Conservation (phyloP, 2,888 invertebrate species). For the Papilio demoleus region DNA sequence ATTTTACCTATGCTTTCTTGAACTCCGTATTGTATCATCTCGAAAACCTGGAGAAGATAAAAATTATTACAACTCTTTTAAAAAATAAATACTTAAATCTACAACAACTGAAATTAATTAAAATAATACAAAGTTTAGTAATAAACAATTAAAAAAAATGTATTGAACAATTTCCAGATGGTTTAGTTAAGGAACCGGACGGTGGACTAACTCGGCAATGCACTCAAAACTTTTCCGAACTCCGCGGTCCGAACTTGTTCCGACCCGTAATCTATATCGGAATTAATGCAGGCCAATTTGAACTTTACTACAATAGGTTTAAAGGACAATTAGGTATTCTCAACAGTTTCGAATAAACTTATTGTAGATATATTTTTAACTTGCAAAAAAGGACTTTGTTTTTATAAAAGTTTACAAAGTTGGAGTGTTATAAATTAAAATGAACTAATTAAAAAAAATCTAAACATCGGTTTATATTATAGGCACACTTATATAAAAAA, state of each 20-base stretch:
- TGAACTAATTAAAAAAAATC: neutral
- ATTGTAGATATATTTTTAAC: slow-evolving; percentile 42
- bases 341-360: slow-evolving; percentile 27
- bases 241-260: slow-evolving; percentile 46
- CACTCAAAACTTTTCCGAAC: slow-evolving; percentile 49
- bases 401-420: slow-evolving; percentile 54
- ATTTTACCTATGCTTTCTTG: slow-evolving; percentile 21
- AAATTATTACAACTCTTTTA: neutral
- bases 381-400: slow-evolving; percentile 45
- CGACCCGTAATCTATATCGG: slow-evolving; percentile 47
- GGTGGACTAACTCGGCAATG: slow-evolving; percentile 45
- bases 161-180: slow-evolving; percentile 50
- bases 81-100: neutral
- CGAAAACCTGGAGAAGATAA: slow-evolving; percentile 9
- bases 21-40: neutral
- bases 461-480: neutral
- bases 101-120: neutral
- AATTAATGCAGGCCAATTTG: slow-evolving; percentile 38
- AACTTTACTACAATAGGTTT: slow-evolving; percentile 24
- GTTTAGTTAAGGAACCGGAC: slow-evolving; percentile 48
- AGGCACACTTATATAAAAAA: neutral
- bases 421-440: slow-evolving; percentile 29
- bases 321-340: slow-evolving; percentile 34
- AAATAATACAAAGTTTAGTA: slow-evolving; percentile 1
- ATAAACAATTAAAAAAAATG: slow-evolving; percentile 47